Base-by-base conservation (phyloP, 2,797 vertebrate species). In the Champsocephalus gunnari region DNA sequence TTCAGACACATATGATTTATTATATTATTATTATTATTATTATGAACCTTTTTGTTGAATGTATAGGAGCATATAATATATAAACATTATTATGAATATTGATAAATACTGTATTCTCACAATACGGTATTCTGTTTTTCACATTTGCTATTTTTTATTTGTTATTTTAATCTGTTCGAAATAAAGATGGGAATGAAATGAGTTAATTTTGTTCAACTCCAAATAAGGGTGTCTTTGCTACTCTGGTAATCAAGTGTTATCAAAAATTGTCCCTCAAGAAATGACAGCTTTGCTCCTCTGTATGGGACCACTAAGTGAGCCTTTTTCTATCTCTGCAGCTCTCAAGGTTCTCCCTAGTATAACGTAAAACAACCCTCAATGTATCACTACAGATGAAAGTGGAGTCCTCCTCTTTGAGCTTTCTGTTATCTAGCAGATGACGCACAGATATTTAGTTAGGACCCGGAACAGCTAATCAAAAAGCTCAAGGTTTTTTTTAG, bases 291-390 rank as follows among this genome's bases (percentile, higher is more conserved):
- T 7, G 5, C 64, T 69, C 64, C 56, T 68, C 54, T 48, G 65
- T 69, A 53, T 50, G 60, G 24, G 34, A 59, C 54, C 13, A 12
- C 71, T 10, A 51, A 66, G 24, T 68, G 14, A 56, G 45, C 21
- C 19, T 34, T 68, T 80, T 50, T 58, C 3, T 24, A 12, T 28
- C 38, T 8, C 48, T n/a, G 17, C 14, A 19, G 19, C 72, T 76
- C 43, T 65, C 71, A 49, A 75, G 66, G 49, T 82, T 77, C 64
- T 66, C 70, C 66, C 47, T 19, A 58, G 67, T 84, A 80, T 55
- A 80, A 73, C 68, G 32, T 47, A 60, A 71, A 81, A 75, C 73
- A 86, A 86, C 67, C 60, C 65, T 72, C 63, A 68, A 80, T 86
- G 83, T 75, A 81, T 88, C 83, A 80, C 34, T 77, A 82, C 17